Base-by-base conservation (phyloP, 2,113 vertebrate genomes). In the Phycodurus eques region DNA sequence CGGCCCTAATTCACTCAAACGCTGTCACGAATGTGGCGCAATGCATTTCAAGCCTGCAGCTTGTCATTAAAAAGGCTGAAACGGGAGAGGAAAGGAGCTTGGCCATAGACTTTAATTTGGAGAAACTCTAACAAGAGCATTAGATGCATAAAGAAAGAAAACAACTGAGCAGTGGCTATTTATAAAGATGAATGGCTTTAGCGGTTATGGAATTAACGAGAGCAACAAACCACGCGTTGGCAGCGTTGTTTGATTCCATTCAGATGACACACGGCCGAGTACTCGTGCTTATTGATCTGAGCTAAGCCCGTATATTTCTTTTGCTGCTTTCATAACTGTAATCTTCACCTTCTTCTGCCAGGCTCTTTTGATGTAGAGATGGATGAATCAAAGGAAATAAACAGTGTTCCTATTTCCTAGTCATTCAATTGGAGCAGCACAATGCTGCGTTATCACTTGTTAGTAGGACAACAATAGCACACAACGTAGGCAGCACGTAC, bases 1-100 rank as follows among this genome's bases (percentile, higher is more conserved):
- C 56, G 72, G 80, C 78, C 67, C 77, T 86, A 83, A 90, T 90
- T 87, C 80, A 61, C 79, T 89, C 83, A 81, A 88, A 89, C 69
- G 51, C 73, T 47, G 85, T 88, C 88, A 88, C 85, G 65, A 90
- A 88, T 66, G 79, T 69, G 69, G 81, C 87, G 86, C 80, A 80
- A 77, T 66, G 72, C 46, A 72, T 72, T 78, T 65, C 17, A 20
- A 80, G 82, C 79, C 53, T 14, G 20, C 33, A 42, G 27, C 46
- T 47, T 49, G 42, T 57, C 35, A 56, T 77, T 65, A 27, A 65
- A 72, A 69, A 78, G 70, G 39, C 31, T 35, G 60, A 70, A 51
- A 22, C 22, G 67, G 74, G 57, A 47, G 67, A 12, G 67, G 1
- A 59, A 46, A 33, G n/a, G 19, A 56, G 39, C 54, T 47, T 47